phyloP scores from a whole-genome alignment of 2,797 vertebrate species.

The Emydoidea blandingii region DNA sequence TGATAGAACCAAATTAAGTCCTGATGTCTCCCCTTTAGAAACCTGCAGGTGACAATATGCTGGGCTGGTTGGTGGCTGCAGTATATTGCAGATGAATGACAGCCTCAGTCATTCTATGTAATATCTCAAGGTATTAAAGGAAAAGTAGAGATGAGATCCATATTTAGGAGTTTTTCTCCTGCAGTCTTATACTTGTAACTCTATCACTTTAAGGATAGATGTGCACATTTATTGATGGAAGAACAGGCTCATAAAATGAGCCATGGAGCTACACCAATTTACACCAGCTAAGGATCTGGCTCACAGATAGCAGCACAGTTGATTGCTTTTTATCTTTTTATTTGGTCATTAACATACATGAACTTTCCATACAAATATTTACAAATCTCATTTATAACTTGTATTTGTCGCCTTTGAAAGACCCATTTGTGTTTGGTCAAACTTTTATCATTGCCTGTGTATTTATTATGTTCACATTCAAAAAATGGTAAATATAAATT shows the following conservation, averaged over 20 bases:
- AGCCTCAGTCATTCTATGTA: background rate
- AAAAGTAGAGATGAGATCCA: background rate
- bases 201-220: background rate
- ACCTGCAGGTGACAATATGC: slow-evolving; percentile 12
- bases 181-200: background rate
- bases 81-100: background rate
- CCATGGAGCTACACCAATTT: background rate
- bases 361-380: background rate
- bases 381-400: background rate
- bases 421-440: background rate
- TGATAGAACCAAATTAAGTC: background rate
- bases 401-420: background rate
- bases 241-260: background rate
- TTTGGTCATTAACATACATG: background rate
- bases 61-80: background rate
- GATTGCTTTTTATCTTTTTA: background rate
- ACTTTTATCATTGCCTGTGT: background rate
- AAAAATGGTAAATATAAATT: background rate
- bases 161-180: background rate
- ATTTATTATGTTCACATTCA: background rate
- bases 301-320: background rate
- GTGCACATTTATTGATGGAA: background rate
- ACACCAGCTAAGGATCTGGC: background rate
- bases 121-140: background rate
- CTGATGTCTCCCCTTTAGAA: background rate